Percentiles rank a stretch among this genome's conserved stretches.
phyloP scores from a whole-genome alignment of 35 echinoderm and acorn worm genomes.

The Nesometra sesokonis region DNA sequence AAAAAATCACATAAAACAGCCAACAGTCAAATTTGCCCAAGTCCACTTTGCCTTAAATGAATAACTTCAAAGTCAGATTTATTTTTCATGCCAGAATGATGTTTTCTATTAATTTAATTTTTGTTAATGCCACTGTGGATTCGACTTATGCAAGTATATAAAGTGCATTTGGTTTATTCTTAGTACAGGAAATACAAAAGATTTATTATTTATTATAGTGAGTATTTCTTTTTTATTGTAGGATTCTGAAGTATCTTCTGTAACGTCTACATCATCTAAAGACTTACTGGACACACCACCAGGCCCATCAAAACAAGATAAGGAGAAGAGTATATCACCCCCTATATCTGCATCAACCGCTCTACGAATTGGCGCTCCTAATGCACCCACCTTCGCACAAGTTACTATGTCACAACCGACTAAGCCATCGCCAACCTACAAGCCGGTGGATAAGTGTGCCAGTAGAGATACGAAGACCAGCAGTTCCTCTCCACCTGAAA shows the following conservation, averaged over 20 bases:
- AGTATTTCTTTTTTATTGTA: constrained; percentile 30
- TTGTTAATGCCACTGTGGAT: no score
- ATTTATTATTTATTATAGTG: no score
- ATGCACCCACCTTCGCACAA: neutral
- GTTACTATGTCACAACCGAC: neutral
- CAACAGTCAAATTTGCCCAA: no score
- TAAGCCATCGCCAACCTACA: neutral
- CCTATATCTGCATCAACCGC: neutral
- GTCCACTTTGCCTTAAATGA: no score
- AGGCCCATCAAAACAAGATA: constrained; percentile 6
- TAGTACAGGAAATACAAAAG: no score
- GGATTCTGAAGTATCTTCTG: constrained; percentile 89
- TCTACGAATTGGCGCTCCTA: neutral
- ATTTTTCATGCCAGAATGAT: no score
- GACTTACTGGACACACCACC: constrained; percentile 33
- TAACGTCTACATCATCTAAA: constrained; percentile 75
- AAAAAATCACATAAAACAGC: no score
- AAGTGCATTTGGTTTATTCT: no score
- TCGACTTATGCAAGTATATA: no score
- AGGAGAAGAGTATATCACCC: neutral
- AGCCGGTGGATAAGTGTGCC: neutral
- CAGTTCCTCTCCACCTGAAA: neutral
- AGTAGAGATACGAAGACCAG: neutral
- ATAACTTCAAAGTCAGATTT: no score
- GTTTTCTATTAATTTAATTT: no score